Percentiles rank a stretch among this genome's conserved stretches.
Evolutionary conservation across 2,888 invertebrate genomes (phyloP).

Genomic region (Athalia circularis): DNA sequence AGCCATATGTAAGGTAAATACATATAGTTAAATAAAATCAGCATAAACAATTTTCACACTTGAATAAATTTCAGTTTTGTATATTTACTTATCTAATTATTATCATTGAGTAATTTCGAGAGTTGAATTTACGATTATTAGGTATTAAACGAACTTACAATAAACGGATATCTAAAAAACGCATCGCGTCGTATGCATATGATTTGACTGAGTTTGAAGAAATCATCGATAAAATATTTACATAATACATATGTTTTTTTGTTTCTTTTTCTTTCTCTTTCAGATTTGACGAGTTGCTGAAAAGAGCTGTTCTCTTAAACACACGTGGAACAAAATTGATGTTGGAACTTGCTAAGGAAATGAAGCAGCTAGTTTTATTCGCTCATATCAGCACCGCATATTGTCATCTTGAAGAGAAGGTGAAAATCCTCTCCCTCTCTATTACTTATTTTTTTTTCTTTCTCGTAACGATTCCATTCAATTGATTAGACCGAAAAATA

Average conservation of each 20-base stretch:
- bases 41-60: no score
- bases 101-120: no score
- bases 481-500: no score
- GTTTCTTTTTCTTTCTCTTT: constrained; percentile 67
- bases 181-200: no score
- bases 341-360: constrained; percentile 86
- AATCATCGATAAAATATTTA: background rate
- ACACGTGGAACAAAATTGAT: constrained; percentile 93
- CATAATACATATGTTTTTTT: background rate
- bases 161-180: no score
- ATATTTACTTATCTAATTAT: no score
- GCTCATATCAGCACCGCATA: constrained; percentile 93
- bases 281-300: constrained; percentile 93
- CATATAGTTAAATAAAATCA: no score
- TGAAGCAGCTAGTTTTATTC: constrained; percentile 83
- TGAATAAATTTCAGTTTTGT: no score
- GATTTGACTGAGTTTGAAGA: no score
- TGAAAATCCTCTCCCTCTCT: constrained; percentile 42
- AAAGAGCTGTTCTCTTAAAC: constrained; percentile 93
- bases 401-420: constrained; percentile 83
- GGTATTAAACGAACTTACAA: no score
- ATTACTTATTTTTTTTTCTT: background rate
- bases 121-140: no score
- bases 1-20: no score
- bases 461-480: background rate